phyloP scores from a whole-genome alignment of 1,140 invertebrate species.

The Drosophila gunungcola region DNA sequence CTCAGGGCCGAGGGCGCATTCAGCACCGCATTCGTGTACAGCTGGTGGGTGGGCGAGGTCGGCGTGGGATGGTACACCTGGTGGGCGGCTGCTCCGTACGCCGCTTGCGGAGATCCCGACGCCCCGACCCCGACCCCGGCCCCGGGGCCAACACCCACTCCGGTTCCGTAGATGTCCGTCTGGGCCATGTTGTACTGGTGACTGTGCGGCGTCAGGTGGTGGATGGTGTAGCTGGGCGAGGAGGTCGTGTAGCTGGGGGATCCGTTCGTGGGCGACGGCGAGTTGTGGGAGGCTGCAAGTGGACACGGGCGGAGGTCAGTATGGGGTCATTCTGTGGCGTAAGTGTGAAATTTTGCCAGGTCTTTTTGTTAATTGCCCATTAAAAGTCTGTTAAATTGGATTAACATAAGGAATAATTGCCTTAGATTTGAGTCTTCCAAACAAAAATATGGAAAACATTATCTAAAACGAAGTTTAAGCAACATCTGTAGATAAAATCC shows the following conservation, averaged over 20 bases:
- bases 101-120: slow-evolving; percentile 61
- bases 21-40: slow-evolving; percentile 77
- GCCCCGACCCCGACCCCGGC: slow-evolving; percentile 27
- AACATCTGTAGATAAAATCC: too few species aligned
- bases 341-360: too few species aligned
- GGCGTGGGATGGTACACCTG: slow-evolving; percentile 84
- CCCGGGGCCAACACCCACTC: slow-evolving; percentile 36
- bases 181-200: slow-evolving; percentile 81
- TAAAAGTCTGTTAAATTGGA: too few species aligned
- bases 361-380: too few species aligned
- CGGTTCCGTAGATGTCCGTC: slow-evolving; percentile 68
- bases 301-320: background rate
- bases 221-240: slow-evolving; percentile 82
- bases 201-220: slow-evolving; percentile 77
- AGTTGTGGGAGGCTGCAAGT: slow-evolving; percentile 72
- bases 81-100: slow-evolving; percentile 64
- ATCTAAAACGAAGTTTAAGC: too few species aligned
- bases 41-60: slow-evolving; percentile 80
- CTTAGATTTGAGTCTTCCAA: too few species aligned
- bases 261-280: slow-evolving; percentile 81
- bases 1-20: slow-evolving; percentile 72
- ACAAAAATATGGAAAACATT: too few species aligned
- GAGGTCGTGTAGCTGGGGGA: slow-evolving; percentile 80
- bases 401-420: too few species aligned
- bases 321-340: background rate